Evolutionary conservation across 2,888 invertebrate genomes (phyloP).

Genomic region (Drosophila kanekoi): DNA sequence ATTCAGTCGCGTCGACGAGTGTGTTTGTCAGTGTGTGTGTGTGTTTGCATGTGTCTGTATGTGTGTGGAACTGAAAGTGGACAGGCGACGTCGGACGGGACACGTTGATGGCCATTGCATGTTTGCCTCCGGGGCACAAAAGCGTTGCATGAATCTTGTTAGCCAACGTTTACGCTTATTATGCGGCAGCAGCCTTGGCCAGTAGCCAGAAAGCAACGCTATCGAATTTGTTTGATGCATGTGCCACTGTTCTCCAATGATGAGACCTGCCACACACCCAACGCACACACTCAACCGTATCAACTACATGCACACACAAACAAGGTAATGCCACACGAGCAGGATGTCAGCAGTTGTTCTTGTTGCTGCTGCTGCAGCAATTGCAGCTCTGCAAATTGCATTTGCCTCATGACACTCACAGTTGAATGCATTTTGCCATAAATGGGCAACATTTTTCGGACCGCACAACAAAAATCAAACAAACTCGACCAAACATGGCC

Average conservation of each 20-base stretch:
- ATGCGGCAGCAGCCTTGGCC: constrained; percentile 68
- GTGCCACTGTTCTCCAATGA: constrained; percentile 50
- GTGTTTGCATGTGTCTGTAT: constrained; percentile 5
- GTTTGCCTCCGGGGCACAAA: constrained; percentile 79
- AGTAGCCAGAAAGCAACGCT: constrained; percentile 65
- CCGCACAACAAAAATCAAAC: constrained; percentile 66
- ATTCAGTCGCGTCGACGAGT: constrained; percentile 53
- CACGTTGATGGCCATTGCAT: constrained; percentile 79
- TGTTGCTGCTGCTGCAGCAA: constrained; percentile 37
- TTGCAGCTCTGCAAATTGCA: constrained; percentile 68
- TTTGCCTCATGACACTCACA: constrained; percentile 78
- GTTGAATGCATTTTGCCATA: constrained; percentile 70
- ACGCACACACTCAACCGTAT: constrained; percentile 39
- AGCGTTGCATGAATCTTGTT: constrained; percentile 82
- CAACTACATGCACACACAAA: constrained; percentile 48
- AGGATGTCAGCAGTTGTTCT: constrained; percentile 36
- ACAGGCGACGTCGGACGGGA: constrained; percentile 36
- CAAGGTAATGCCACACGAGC: constrained; percentile 54
- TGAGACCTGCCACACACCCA: constrained; percentile 47
- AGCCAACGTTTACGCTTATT: constrained; percentile 83
- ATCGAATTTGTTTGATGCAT: constrained; percentile 81
- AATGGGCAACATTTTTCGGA: constrained; percentile 58
- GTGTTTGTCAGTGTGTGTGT: constrained; percentile 8
- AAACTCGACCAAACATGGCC: constrained; percentile 50
- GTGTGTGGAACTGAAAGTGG: constrained; percentile 34